Percentiles rank a stretch among this genome's conserved stretches.
Evolutionary conservation across 2,797 vertebrate genomes (phyloP).

Genomic region (Danio kyathit): DNA sequence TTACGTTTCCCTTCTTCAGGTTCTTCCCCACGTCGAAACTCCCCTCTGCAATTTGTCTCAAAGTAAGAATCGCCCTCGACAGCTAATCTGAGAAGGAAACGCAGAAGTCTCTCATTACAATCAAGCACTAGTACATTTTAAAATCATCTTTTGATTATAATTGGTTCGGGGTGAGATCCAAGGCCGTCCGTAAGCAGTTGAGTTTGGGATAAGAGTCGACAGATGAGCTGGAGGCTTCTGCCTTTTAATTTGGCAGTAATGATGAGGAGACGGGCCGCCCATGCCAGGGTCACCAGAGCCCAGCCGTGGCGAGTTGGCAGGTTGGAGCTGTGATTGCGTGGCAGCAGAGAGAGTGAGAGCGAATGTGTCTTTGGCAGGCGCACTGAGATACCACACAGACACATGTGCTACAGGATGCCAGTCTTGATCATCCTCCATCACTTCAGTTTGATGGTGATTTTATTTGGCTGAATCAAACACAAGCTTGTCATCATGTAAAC

Average conservation of each 20-base stretch:
- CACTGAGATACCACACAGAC: neutral
- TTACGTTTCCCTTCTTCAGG: slow-evolving; percentile 35
- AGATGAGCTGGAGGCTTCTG: slow-evolving; percentile 45
- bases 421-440: slow-evolving; percentile 31
- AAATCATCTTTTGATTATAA: slow-evolving; percentile 64
- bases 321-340: slow-evolving; percentile 21
- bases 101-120: slow-evolving; percentile 56
- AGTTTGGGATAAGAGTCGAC: slow-evolving; percentile 32
- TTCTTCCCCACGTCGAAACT: slow-evolving; percentile 70
- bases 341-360: slow-evolving; percentile 29
- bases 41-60: slow-evolving; percentile 76
- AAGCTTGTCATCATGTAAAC: slow-evolving; percentile 61
- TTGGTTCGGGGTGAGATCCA: slow-evolving; percentile 66
- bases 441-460: slow-evolving; percentile 56
- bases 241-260: slow-evolving; percentile 56
- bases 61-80: slow-evolving; percentile 46
- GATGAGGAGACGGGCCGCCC: slow-evolving; percentile 29
- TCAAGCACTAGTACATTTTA: slow-evolving; percentile 56
- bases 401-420: slow-evolving; percentile 6
- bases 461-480: slow-evolving; percentile 56
- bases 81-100: slow-evolving; percentile 48
- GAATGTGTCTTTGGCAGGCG: slow-evolving; percentile 32
- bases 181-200: slow-evolving; percentile 29
- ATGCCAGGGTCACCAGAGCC: slow-evolving; percentile 49
- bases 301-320: slow-evolving; percentile 43